phyloP scores from a whole-genome alignment of 1,140 invertebrate genomes.

The Zaprionus ornatus region DNA sequence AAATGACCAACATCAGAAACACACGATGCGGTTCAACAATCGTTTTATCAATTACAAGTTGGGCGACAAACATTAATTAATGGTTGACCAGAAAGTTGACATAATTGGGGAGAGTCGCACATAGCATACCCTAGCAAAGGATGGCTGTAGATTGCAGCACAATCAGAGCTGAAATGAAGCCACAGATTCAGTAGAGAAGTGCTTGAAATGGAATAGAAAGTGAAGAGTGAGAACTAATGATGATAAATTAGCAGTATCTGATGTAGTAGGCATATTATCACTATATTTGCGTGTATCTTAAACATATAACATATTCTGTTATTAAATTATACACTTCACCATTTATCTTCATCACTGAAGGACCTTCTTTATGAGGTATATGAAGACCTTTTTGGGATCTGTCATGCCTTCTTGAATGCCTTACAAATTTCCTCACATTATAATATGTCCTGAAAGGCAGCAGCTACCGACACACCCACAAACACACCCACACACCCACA shows the following conservation, averaged over 20 bases:
- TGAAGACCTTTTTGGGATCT: neutral
- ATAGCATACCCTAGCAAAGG: neutral
- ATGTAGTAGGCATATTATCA: neutral
- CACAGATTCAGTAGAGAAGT: no score
- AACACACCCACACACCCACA: neutral
- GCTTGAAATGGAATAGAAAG: no score
- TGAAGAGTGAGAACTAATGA: no score
- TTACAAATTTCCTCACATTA: slow-evolving; percentile 2
- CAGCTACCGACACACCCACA: neutral
- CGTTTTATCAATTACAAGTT: slow-evolving; percentile 9
- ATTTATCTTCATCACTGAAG: neutral
- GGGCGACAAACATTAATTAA: slow-evolving; percentile 6
- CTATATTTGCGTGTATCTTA: neutral
- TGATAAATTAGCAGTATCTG: no score
- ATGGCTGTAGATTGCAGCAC: neutral
- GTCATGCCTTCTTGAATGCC: neutral
- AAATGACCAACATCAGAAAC: slow-evolving; percentile 6
- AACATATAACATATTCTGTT: neutral
- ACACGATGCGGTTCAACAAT: neutral
- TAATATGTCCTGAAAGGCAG: neutral
- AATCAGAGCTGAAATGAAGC: no score
- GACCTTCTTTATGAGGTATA: neutral
- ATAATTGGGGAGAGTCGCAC: neutral
- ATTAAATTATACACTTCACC: neutral
- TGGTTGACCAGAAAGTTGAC: neutral